Evolutionary conservation across 1,140 invertebrate species (phyloP), one percentile per base, ranked within the genome.

Genomic region (Achroia grisella): DNA sequence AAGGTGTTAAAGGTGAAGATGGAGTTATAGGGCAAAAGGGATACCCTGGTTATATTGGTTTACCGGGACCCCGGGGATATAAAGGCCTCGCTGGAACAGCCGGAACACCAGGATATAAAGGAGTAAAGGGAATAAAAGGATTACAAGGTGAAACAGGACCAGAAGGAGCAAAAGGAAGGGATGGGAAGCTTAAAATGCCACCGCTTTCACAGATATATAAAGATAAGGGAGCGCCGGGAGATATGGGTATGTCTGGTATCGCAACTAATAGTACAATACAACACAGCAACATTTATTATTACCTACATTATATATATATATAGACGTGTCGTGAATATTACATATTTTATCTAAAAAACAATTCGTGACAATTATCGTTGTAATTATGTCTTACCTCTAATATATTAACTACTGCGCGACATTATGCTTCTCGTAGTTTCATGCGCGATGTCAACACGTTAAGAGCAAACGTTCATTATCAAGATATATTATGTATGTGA

Each of bases 31-130:
- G 71, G 8, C 48, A 42, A 43, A 71, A 71, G 50, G 90, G 89
- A 31, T 72, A 78, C 33, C 63, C 79, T 4, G 35, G 35, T 37
- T 37, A 15, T n/a, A 13, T 15, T 2, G 35, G 35, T n/a, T 17
- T 37, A 37, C 13, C 35, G 9, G 87, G 87, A 8, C 10, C 28
- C 17, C 56, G 79, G 37, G 91, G 86, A 12, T 44, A 52, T 44
- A 63, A 56, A 35, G 79, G 81, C 12, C 82, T 86, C 0, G 31
- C 72, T 14, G 92, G 94, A 49, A 90, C 89, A 1, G 89, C 92
- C 0, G 94, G 94, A n/a, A 91, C 88, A 43, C 87, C 87, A 30
- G 90, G 90, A 17, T 72, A 82, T 14, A 65, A 56, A 39, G 89
- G 89, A 39, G 54, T 62, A 13, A 86, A 88, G 55, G 89, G 89